Conservation (phyloP, 1,140 invertebrate species). For the Lutraria rhynchaena region DNA sequence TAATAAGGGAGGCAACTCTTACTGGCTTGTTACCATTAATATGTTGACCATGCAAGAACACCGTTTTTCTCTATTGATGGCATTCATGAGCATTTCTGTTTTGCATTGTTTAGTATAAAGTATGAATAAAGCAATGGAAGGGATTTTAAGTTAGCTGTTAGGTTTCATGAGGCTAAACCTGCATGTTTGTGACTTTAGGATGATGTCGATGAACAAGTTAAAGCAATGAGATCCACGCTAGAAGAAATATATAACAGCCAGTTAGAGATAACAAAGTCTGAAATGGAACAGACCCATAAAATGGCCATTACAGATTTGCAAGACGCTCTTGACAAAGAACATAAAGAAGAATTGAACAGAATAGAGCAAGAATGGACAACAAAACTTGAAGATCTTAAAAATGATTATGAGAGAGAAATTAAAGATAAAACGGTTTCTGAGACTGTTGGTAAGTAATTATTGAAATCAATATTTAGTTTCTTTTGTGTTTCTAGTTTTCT, state of each 20-base stretch:
- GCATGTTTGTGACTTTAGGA: slow-evolving; percentile 62
- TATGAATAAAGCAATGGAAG: no score
- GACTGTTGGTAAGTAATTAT: slow-evolving; percentile 60
- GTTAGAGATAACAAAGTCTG: slow-evolving; percentile 64
- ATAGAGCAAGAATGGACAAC: slow-evolving; percentile 62
- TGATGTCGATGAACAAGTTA: slow-evolving; percentile 72
- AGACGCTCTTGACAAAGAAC: slow-evolving; percentile 68
- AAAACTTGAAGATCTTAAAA: slow-evolving; percentile 61
- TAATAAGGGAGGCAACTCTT: no score
- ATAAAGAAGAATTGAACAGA: slow-evolving; percentile 71
- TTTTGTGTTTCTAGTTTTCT: no score
- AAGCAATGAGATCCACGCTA: slow-evolving; percentile 70
- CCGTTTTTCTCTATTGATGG: no score
- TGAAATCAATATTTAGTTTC: no score
- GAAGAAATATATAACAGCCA: slow-evolving; percentile 75
- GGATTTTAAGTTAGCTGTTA: no score
- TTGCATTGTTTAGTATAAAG: no score
- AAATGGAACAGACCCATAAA: slow-evolving; percentile 68
- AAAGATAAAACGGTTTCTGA: slow-evolving; percentile 54
- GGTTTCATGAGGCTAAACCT: not conserved
- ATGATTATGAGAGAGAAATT: slow-evolving; percentile 56
- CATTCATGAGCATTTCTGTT: no score
- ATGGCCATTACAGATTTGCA: slow-evolving; percentile 53
- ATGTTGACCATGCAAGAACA: no score
- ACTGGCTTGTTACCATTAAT: no score